These are phyloP conservation scores for Heliconius hermathena DNA, from an alignment of 1,140 invertebrate genomes.

Conservation along the genomic window DNA sequence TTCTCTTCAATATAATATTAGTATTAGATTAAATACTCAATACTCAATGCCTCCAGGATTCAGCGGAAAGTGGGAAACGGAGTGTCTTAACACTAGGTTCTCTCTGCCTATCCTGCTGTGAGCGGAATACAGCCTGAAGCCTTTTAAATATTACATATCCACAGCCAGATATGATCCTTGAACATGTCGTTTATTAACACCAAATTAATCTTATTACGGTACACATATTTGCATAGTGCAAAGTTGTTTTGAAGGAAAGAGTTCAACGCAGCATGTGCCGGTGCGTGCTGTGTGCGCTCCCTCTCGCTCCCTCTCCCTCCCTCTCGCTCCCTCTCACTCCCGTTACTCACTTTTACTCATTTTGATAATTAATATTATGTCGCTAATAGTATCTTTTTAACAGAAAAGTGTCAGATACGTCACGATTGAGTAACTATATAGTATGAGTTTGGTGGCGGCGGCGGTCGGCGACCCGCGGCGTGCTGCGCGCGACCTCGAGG, in stretches of 20 bases:
- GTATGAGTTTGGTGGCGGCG: not conserved
- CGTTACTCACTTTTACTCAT: not conserved
- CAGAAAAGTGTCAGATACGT: not conserved
- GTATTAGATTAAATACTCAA: no score
- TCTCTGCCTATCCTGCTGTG: no score
- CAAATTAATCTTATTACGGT: not conserved
- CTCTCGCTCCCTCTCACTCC: not conserved
- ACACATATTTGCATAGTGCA: not conserved
- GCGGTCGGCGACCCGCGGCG: not conserved
- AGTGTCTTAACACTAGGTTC: no score
- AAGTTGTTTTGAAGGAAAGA: constrained; percentile 14
- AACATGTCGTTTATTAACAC: no score
- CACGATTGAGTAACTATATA: not conserved
- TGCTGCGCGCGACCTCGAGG: not conserved
- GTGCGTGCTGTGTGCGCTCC: not conserved
- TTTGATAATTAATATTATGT: not conserved
- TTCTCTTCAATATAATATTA: no score
- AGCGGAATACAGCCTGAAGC: no score
- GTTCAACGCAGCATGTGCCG: constrained; percentile 31
- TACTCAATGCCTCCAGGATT: no score
- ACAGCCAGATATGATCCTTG: no score
- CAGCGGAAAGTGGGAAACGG: no score
- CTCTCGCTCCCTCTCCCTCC: not conserved
- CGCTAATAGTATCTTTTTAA: not conserved
- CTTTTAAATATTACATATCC: no score